These are phyloP conservation scores for Hydrophis major DNA, from an alignment of 2,797 vertebrate species.

Conservation along the genomic window DNA sequence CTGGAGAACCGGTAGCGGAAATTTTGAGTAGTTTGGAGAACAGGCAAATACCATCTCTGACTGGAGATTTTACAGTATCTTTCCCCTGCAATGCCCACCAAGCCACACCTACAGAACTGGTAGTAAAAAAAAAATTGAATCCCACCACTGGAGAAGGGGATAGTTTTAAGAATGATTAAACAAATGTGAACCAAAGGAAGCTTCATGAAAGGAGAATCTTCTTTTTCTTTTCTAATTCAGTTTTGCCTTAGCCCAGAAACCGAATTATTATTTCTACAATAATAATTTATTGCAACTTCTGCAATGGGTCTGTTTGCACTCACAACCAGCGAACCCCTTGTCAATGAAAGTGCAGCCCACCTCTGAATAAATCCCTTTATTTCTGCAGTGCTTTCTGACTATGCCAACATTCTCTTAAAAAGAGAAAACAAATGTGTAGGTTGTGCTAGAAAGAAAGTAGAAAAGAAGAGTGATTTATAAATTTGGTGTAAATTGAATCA, in stretches of 20 bases:
- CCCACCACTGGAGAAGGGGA: no score
- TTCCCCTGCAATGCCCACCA: no score
- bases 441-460: background rate
- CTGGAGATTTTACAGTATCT: no score
- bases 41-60: no score
- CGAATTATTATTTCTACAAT: background rate
- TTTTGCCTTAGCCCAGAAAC: background rate
- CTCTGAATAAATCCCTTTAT: background rate
- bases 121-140: no score
- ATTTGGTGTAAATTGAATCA: background rate
- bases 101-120: no score
- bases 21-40: no score
- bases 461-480: background rate
- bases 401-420: slow-evolving; percentile 31
- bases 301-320: background rate
- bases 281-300: background rate
- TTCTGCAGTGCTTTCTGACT: slow-evolving; percentile 4
- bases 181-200: background rate
- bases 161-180: background rate
- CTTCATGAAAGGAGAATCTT: background rate
- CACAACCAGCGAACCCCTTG: no score
- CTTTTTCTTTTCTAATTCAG: background rate
- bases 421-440: background rate
- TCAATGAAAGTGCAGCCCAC: no score
- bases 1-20: no score